Evolutionary conservation across 2,113 vertebrate species (phyloP).

Genomic region (Syngnathus scovelli): DNA sequence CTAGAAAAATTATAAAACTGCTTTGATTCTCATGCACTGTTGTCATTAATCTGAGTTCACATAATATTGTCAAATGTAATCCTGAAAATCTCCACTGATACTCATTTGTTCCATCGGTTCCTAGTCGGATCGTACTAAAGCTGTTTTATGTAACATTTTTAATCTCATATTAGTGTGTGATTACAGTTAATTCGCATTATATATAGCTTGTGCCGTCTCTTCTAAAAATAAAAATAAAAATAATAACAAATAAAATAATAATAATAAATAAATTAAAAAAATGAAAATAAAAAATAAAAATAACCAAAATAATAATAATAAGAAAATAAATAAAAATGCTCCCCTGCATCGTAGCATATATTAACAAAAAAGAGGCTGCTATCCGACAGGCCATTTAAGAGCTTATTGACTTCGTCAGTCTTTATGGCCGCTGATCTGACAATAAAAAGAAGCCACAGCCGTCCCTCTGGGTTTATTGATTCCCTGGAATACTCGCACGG

Average conservation of each 20-base stretch:
- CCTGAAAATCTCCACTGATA: conserved; percentile 13
- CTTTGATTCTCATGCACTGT: conserved; percentile 5
- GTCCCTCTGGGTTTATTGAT: conserved; percentile 20
- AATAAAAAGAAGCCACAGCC: conserved; percentile 16
- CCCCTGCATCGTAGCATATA: conserved; percentile 1
- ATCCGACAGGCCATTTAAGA: conserved; percentile 7
- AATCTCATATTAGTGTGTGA: conserved; percentile 41
- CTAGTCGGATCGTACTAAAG: conserved; percentile 11
- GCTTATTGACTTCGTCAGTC: conserved; percentile 28
- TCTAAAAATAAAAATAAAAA: too few species aligned
- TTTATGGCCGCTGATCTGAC: conserved; percentile 19
- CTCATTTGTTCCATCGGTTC: conserved; percentile 22
- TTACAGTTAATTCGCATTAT: conserved; percentile 20
- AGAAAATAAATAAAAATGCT: background rate
- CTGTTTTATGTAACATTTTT: conserved; percentile 37
- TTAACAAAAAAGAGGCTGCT: conserved; percentile 5
- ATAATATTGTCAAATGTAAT: conserved; percentile 12
- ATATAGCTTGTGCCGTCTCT: too few species aligned
- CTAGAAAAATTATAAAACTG: background rate
- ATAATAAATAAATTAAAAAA: too few species aligned
- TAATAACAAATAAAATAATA: too few species aligned
- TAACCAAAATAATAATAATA: background rate
- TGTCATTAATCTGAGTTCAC: background rate
- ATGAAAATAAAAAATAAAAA: too few species aligned
- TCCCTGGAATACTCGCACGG: conserved; percentile 16